Percentiles rank a stretch among this genome's conserved stretches.
phyloP scores from a whole-genome alignment of 2,888 invertebrate genomes.

The Apamea monoglypha region DNA sequence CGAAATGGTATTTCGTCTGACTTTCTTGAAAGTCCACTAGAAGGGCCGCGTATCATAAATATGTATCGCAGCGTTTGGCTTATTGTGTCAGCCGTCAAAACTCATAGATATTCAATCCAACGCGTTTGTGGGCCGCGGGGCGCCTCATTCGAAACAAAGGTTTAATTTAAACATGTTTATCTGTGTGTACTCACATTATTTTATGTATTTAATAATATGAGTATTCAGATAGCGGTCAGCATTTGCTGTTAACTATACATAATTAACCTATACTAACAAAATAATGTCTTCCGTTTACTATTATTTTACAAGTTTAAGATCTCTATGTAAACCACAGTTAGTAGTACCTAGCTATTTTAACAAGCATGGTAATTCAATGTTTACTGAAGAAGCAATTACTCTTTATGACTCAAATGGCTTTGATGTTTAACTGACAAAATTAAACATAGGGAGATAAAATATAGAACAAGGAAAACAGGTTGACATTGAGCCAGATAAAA shows the following conservation, averaged over 20 bases:
- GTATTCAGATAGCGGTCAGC: conserved; percentile 57
- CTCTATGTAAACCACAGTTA: conserved; percentile 45
- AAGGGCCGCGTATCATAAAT: conserved; percentile 48
- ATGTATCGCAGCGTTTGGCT: conserved; percentile 49
- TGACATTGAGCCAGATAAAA: conserved; percentile 18
- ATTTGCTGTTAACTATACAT: conserved; percentile 30
- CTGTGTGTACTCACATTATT: conserved; percentile 45
- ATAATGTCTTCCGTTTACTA: conserved; percentile 27
- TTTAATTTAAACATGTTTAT: conserved; percentile 64
- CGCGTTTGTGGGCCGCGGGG: conserved; percentile 42
- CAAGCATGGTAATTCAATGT: conserved; percentile 49
- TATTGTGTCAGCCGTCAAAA: conserved; percentile 46
- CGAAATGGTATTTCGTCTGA: conserved; percentile 26
- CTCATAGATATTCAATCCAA: conserved; percentile 61
- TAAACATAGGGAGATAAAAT: conserved; percentile 36
- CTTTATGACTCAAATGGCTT: conserved; percentile 46
- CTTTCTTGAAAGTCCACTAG: conserved; percentile 52
- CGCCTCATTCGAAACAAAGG: conserved; percentile 63
- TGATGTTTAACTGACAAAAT: conserved; percentile 27
- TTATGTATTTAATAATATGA: conserved; percentile 51
- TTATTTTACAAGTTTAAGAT: conserved; percentile 38
- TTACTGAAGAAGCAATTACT: conserved; percentile 52
- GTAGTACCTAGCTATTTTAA: conserved; percentile 43
- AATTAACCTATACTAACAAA: conserved; percentile 27
- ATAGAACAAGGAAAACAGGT: conserved; percentile 38